Evolutionary conservation across 1,140 invertebrate species (phyloP), one percentile per base, ranked within the genome.

Genomic region (Anastatus disparis): DNA sequence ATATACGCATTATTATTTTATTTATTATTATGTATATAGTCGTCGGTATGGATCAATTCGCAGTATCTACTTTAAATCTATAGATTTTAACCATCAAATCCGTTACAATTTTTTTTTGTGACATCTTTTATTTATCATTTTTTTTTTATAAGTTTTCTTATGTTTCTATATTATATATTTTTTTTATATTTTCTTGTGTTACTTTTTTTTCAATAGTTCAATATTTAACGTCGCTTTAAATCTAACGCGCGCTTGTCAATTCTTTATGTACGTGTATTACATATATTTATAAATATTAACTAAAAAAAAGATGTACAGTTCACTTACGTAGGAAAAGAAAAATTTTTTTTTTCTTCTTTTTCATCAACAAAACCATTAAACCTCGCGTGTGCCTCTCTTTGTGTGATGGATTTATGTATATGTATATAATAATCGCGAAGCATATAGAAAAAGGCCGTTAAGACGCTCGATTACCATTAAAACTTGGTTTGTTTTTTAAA

Each of bases 401-500:
- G n/a, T n/a, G n/a, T n/a, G n/a, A n/a, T n/a, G n/a, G n/a, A n/a
- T n/a, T 12, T 52, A 52, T 53, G 15, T 24, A 12, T 53, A 29
- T n/a, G 27, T 52, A 26, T 29, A 53, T 29, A 24, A 35, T 35
- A 35, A 6, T 35, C n/a, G 29, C 31, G 24, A 58, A 29, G 52
- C 52, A 27, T 46, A 22, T 58, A 58, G 42, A 26, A 52, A 64
- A 64, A 64, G 46, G 48, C 48, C 48, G n/a, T 64, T 53, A 52
- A 64, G 31, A 40, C 48, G 46, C 20, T 64, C 27, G 48, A 64
- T 40, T 64, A 64, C 31, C 48, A 64, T 52, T 52, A 64, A 35
- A 48, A 10, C 31, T 44, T 15, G 12, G n/a, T n/a, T n/a, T n/a
- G n/a, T n/a, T n/a, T n/a, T n/a, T n/a, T n/a, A n/a, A n/a, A n/a